Evolutionary conservation across 1,140 invertebrate species (phyloP).

Genomic region (Diorhabda carinulata): DNA sequence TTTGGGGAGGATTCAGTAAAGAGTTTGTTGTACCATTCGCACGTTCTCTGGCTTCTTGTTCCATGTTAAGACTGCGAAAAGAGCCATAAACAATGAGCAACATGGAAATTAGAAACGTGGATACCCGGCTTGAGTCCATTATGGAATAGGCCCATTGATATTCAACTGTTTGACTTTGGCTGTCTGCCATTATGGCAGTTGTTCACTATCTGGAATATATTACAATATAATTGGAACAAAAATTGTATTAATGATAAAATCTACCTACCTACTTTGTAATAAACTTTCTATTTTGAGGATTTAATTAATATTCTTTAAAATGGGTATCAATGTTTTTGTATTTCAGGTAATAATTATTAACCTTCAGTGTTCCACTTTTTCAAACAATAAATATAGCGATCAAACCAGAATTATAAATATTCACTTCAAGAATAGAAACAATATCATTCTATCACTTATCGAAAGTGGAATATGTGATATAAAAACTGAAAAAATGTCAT

Average conservation of each 20-base stretch:
- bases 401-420: no score
- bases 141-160: conserved; percentile 87
- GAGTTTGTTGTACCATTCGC: conserved; percentile 54
- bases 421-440: no score
- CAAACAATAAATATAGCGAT: no score
- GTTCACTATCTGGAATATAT: conserved; percentile 20
- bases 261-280: not conserved
- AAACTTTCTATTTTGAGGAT: no score
- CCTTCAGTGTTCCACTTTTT: no score
- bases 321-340: no score
- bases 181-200: conserved; percentile 35
- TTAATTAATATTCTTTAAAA: no score
- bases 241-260: not conserved
- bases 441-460: no score
- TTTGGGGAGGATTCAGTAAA: conserved; percentile 50
- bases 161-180: conserved; percentile 48
- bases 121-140: conserved; percentile 94
- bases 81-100: conserved; percentile 96
- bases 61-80: conserved; percentile 88
- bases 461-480: no score
- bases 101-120: conserved; percentile 96
- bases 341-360: no score
- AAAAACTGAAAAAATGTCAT: no score
- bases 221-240: conserved; percentile 7
- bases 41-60: conserved; percentile 85